phyloP scores from a whole-genome alignment of 2,113 vertebrate species.

The Siniperca chuatsi region DNA sequence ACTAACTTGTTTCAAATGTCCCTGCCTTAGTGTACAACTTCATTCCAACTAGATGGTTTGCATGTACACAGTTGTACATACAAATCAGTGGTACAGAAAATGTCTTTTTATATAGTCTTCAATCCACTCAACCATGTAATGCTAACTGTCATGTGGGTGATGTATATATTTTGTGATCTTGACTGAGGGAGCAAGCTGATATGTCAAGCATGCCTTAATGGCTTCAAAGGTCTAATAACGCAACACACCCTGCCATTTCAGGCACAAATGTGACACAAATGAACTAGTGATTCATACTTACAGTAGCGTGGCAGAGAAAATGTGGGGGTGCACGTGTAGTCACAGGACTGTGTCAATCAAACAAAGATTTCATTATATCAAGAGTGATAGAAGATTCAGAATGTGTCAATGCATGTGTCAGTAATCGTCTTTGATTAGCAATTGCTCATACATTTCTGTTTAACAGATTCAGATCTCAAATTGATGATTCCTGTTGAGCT shows the following conservation, averaged over 20 bases:
- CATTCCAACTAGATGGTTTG: not conserved
- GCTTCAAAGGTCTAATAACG: constrained; percentile 65
- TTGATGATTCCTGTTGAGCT: not conserved
- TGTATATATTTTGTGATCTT: constrained; percentile 67
- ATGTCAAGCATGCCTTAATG: constrained; percentile 63
- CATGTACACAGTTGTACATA: constrained; percentile 16
- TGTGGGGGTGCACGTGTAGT: not conserved
- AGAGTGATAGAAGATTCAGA: constrained; percentile 12
- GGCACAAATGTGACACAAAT: constrained; percentile 69
- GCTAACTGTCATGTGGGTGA: constrained; percentile 62
- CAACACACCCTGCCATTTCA: constrained; percentile 62
- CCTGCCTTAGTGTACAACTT: not conserved
- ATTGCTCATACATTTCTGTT: not conserved
- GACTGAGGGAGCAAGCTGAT: constrained; percentile 73
- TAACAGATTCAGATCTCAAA: constrained; percentile 2
- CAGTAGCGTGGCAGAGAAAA: constrained; percentile 41
- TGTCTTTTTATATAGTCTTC: constrained; percentile 28
- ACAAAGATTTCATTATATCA: not conserved
- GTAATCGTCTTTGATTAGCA: not conserved
- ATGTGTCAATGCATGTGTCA: not conserved
- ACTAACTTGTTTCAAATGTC: not conserved
- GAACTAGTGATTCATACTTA: constrained; percentile 61
- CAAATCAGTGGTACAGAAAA: constrained; percentile 5
- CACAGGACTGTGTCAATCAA: constrained; percentile 33
- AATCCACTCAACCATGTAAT: constrained; percentile 61